Conservation (phyloP, 1,140 invertebrate species). For the Panagrolaimus sp. region DNA sequence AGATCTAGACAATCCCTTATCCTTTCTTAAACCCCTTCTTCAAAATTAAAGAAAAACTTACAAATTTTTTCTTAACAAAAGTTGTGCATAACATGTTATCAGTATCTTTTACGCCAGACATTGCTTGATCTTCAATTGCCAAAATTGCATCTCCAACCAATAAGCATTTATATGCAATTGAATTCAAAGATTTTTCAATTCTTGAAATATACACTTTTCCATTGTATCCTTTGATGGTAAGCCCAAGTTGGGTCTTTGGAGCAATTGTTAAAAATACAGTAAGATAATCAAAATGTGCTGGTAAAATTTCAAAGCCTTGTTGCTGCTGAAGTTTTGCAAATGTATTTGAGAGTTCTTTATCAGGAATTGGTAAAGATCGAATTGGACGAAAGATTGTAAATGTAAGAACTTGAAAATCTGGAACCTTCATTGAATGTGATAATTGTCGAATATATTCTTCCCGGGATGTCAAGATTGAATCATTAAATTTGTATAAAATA, state of each 20-base stretch:
- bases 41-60: not conserved
- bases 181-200: not conserved
- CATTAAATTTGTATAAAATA: conserved; percentile 12
- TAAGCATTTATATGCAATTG: not conserved
- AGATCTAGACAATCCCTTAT: not conserved
- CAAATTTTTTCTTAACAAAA: not conserved
- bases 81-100: not conserved
- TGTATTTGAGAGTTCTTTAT: not conserved
- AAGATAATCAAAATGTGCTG: not conserved
- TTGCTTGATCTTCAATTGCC: not conserved
- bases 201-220: not conserved
- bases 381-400: not conserved
- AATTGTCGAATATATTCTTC: conserved; percentile 5
- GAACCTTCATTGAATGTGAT: not conserved
- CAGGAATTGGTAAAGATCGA: not conserved
- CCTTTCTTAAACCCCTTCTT: not conserved
- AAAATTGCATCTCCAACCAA: conserved; percentile 4
- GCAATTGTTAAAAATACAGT: not conserved
- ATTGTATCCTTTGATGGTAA: conserved; percentile 5
- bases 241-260: not conserved
- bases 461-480: not conserved
- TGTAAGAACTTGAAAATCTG: not conserved
- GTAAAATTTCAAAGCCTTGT: not conserved
- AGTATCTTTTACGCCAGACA: not conserved
- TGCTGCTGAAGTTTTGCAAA: too few species aligned